These are phyloP conservation scores for Channallabes apus DNA, from an alignment of 2,797 vertebrate genomes.

Conservation along the genomic window DNA sequence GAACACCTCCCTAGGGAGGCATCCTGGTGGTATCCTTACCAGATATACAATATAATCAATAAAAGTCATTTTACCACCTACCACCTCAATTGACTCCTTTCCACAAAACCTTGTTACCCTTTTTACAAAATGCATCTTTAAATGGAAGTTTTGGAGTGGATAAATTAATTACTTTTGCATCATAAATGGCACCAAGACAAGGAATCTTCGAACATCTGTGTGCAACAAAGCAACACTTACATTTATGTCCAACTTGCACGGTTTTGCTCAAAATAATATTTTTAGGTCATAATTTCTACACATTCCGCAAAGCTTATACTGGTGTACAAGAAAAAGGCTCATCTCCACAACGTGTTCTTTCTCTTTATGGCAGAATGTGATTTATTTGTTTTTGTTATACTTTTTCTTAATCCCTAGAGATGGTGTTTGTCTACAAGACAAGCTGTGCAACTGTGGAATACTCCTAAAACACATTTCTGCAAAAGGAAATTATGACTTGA, in stretches of 20 bases:
- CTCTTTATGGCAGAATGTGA: conserved; percentile 13
- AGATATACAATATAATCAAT: too few relatives aligned
- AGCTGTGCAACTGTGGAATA: conserved; percentile 57
- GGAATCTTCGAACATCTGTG: neutral
- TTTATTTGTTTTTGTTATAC: conserved; percentile 47
- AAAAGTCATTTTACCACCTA: too few relatives aligned
- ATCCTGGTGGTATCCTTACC: too few relatives aligned
- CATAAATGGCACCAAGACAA: neutral
- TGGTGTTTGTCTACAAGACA: conserved; percentile 55
- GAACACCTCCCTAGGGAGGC: too few relatives aligned
- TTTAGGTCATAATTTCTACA: neutral
- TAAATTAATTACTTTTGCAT: neutral
- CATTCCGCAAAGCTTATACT: neutral
- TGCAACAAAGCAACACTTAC: neutral
- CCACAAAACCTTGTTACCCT: too few relatives aligned
- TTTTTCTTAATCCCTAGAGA: conserved; percentile 60
- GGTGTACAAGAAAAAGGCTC: neutral
- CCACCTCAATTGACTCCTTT: too few relatives aligned
- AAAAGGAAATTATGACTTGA: conserved; percentile 29
- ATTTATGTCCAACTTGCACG: neutral
- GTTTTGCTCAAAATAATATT: neutral
- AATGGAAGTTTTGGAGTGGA: neutral
- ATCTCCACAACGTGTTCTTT: neutral
- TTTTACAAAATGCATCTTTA: neutral
- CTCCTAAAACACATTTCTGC: conserved; percentile 28